Conservation (phyloP, 1,140 invertebrate species). For the Lordiphosa stackelbergi region DNA sequence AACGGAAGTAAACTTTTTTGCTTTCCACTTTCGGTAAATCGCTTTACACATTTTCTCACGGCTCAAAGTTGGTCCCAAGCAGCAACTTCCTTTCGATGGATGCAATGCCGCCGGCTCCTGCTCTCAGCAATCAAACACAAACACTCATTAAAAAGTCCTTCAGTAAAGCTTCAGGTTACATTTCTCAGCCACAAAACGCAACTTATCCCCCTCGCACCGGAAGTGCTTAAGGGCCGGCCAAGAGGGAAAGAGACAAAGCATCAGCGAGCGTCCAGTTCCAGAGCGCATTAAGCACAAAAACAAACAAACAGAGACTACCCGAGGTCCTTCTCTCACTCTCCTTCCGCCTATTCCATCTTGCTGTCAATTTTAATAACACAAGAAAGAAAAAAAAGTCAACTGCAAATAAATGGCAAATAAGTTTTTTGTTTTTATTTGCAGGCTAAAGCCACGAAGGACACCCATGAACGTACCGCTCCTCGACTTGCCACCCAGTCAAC, state of each 20-base stretch:
- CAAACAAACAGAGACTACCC: constrained; percentile 41
- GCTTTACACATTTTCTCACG: no score
- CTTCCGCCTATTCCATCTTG: neutral
- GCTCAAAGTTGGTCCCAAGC: neutral
- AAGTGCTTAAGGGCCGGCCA: constrained; percentile 25
- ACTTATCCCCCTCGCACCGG: constrained; percentile 47
- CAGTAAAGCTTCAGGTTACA: constrained; percentile 62
- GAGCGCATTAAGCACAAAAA: constrained; percentile 60
- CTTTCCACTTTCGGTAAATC: no score
- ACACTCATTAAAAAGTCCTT: constrained; percentile 72
- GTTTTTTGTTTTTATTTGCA: constrained; percentile 62
- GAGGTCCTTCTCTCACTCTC: constrained; percentile 17
- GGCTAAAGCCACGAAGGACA: constrained; percentile 51
- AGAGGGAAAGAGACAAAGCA: neutral
- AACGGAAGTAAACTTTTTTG: constrained; percentile 1
- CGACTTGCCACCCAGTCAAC: constrained; percentile 23
- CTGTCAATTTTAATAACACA: constrained; percentile 66
- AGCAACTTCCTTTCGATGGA: constrained; percentile 22
- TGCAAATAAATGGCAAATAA: constrained; percentile 69
- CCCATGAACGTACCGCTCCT: neutral
- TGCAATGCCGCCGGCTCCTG: constrained; percentile 4
- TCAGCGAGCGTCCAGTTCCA: constrained; percentile 25
- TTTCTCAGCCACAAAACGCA: constrained; percentile 58
- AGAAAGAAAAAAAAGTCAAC: constrained; percentile 42
- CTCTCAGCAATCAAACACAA: constrained; percentile 51